Percentiles rank a stretch among this genome's conserved stretches.
These are phyloP conservation scores for Leptinotarsa undecemlineata DNA, from an alignment of 1,140 invertebrate species.

Conservation along the genomic window DNA sequence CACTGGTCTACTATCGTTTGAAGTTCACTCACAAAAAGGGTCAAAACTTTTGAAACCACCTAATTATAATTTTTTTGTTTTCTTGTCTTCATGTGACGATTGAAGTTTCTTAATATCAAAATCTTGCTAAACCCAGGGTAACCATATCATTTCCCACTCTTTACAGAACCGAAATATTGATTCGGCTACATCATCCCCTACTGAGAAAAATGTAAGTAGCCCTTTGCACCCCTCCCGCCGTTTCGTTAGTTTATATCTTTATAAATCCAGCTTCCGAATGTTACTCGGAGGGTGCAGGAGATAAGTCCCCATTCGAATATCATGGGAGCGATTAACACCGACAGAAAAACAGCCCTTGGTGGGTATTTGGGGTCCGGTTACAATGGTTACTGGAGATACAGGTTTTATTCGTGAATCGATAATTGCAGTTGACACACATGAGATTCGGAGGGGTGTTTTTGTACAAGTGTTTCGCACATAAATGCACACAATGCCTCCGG, in stretches of 20 bases:
- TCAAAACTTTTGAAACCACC: no score
- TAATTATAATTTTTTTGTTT: no score
- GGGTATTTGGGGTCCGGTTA: constrained; percentile 14
- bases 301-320: constrained; percentile 1
- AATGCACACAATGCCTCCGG: neutral
- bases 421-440: constrained; percentile 20
- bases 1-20: no score
- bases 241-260: neutral
- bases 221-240: neutral
- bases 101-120: no score
- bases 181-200: no score
- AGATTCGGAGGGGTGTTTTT: constrained; percentile 2
- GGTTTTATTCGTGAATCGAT: constrained; percentile 26
- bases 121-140: no score
- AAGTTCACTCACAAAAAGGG: no score
- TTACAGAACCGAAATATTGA: no score
- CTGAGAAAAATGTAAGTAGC: no score
- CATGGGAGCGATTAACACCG: constrained; percentile 17
- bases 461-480: constrained; percentile 15
- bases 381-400: constrained; percentile 19
- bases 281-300: constrained; percentile 7
- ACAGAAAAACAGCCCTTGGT: constrained; percentile 22
- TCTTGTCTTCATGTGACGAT: no score
- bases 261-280: constrained; percentile 8
- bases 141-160: no score